Conservation (phyloP, 2,888 invertebrate genomes). For the Tribolium freemani region DNA sequence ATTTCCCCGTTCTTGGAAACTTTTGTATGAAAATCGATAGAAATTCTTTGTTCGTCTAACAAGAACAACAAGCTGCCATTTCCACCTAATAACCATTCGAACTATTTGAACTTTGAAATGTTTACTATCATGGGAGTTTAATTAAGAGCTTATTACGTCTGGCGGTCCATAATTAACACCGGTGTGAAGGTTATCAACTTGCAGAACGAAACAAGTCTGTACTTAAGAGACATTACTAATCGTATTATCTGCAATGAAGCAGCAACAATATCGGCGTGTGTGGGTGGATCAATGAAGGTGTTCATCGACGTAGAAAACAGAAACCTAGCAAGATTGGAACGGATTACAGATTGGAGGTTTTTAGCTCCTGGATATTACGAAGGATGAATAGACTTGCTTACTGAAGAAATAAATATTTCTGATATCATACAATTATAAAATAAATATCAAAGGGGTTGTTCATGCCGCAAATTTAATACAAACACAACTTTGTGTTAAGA, state of each 20-base stretch:
- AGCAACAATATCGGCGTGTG: background rate
- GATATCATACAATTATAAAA: too few species aligned
- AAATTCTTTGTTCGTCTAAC: background rate
- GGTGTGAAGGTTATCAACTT: background rate
- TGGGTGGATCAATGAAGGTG: conserved; percentile 16
- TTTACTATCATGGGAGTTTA: background rate
- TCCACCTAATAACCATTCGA: background rate
- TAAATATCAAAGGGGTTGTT: too few species aligned
- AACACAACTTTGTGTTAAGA: too few species aligned
- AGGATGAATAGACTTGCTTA: too few species aligned
- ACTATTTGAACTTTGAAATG: background rate
- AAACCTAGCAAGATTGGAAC: background rate
- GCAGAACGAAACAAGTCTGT: background rate
- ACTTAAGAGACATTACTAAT: conserved; percentile 4
- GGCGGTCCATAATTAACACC: background rate
- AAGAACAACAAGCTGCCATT: background rate
- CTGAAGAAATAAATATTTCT: too few species aligned
- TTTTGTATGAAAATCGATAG: background rate
- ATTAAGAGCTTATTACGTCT: background rate
- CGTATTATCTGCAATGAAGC: too few species aligned
- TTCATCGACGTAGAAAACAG: conserved; percentile 6
- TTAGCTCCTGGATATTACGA: background rate
- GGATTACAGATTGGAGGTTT: background rate
- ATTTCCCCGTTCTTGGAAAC: background rate
- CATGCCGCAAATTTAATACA: too few species aligned